Conservation (phyloP, 2,888 invertebrate genomes). For the Pediacus dermestoides region DNA sequence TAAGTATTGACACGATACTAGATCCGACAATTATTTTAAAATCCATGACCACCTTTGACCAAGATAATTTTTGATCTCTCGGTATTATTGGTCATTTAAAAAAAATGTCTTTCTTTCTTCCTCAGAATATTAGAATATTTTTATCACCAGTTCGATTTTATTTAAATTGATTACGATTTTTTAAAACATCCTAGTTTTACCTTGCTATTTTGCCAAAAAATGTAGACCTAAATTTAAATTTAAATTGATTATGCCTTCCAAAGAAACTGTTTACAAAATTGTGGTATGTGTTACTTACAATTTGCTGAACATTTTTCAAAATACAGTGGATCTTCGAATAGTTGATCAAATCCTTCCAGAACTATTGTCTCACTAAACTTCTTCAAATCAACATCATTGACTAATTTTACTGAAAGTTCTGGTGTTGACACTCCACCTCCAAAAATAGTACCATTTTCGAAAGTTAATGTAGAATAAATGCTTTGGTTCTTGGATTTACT, state of each 20-base stretch:
- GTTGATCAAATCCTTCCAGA: constrained; percentile 48
- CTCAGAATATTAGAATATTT: too few relatives aligned
- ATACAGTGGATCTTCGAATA: constrained; percentile 41
- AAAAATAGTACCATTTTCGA: constrained; percentile 47
- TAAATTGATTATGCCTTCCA: not conserved
- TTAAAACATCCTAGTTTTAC: too few relatives aligned
- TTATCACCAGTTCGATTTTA: too few relatives aligned
- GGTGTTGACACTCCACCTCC: constrained; percentile 41
- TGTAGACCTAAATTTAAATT: not conserved
- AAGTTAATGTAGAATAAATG: constrained; percentile 47
- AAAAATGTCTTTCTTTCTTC: too few relatives aligned
- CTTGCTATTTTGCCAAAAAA: constrained; percentile 4
- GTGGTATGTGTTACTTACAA: constrained; percentile 26
- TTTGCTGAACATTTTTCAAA: constrained; percentile 33
- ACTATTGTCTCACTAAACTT: constrained; percentile 49
- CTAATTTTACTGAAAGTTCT: constrained; percentile 34
- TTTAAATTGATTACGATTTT: too few relatives aligned
- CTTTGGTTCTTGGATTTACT: constrained; percentile 53
- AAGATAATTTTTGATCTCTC: too few relatives aligned
- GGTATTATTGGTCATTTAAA: too few relatives aligned
- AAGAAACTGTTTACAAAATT: constrained; percentile 3
- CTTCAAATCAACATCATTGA: constrained; percentile 45
- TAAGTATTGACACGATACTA: too few relatives aligned
- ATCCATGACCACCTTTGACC: too few relatives aligned
- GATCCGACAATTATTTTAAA: too few relatives aligned